phyloP scores from a whole-genome alignment of 2,888 invertebrate species.

The Pseudococcus longispinus region DNA sequence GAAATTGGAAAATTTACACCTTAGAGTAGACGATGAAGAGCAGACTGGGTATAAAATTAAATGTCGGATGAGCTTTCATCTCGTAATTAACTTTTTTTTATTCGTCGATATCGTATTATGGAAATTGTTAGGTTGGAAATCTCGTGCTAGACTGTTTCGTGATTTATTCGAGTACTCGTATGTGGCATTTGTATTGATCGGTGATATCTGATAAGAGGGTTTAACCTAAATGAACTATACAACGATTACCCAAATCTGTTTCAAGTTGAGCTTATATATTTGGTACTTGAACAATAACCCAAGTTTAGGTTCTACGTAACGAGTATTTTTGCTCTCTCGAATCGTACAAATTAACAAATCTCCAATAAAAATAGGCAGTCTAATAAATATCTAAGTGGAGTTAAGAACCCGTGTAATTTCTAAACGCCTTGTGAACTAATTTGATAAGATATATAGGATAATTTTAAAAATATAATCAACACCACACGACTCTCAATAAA shows the following conservation, averaged over 20 bases:
- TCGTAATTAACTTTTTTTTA: not conserved
- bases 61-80: not conserved
- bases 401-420: not conserved
- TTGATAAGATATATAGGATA: not conserved
- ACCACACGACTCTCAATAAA: not conserved
- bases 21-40: not conserved
- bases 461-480: not conserved
- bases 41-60: too few species aligned
- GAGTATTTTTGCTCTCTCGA: not conserved
- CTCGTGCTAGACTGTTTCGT: too few species aligned
- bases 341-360: not conserved
- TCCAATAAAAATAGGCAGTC: not conserved
- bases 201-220: not conserved
- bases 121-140: not conserved
- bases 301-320: not conserved
- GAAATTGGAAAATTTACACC: not conserved
- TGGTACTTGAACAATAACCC: too few species aligned
- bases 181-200: not conserved
- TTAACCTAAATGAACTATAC: not conserved
- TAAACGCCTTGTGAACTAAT: not conserved
- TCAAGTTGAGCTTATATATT: not conserved
- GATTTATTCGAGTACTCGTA: not conserved
- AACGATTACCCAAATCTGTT: not conserved
- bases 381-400: too few species aligned
- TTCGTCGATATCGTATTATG: not conserved